Conservation (phyloP, 2,113 vertebrate genomes). For the Dissostichus mawsoni region DNA sequence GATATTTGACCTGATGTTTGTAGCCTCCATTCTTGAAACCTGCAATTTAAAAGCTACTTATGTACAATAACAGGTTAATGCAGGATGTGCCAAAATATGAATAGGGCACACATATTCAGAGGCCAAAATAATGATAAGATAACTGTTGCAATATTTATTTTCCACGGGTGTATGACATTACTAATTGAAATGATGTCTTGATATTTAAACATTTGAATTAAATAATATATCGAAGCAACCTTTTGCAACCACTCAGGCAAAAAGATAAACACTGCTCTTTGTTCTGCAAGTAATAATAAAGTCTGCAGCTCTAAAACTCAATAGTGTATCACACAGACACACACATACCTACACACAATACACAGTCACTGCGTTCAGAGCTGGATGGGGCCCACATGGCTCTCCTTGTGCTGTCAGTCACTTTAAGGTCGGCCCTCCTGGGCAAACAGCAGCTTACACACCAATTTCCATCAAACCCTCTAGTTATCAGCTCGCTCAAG, state of each 20-base stretch:
- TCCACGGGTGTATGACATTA: not conserved
- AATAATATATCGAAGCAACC: not conserved
- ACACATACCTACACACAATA: conserved; percentile 21
- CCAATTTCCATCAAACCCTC: conserved; percentile 36
- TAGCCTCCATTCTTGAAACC: not conserved
- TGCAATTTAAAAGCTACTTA: no score
- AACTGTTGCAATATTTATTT: not conserved
- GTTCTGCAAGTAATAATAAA: not conserved
- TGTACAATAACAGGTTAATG: no score
- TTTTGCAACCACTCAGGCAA: not conserved
- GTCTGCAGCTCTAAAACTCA: not conserved
- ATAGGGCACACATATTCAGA: no score
- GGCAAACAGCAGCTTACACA: conserved; percentile 43
- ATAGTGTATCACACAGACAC: conserved; percentile 8
- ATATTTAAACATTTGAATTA: not conserved
- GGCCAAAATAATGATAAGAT: no score
- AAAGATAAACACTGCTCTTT: not conserved
- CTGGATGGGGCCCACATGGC: conserved; percentile 46
- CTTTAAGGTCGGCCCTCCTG: not conserved
- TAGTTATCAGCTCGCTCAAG: conserved; percentile 47
- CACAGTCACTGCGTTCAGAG: not conserved
- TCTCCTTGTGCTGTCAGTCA: conserved; percentile 34
- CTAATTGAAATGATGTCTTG: not conserved
- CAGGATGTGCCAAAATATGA: no score
- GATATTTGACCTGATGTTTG: not conserved